Evolutionary conservation across 2,888 invertebrate species (phyloP).

Genomic region (Perdita meconis): DNA sequence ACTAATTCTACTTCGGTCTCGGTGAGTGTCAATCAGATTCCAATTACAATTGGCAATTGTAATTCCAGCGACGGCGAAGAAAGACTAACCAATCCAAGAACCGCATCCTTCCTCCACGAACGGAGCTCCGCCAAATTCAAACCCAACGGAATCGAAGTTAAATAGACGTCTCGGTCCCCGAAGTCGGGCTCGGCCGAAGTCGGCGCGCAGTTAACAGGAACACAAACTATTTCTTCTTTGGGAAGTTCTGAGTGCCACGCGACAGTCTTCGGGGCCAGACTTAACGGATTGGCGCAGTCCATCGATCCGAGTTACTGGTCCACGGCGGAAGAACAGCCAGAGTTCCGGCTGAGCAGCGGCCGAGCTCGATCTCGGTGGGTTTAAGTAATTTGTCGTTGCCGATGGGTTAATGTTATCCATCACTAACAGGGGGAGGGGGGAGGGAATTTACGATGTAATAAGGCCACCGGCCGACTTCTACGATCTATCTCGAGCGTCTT

Average conservation of each 20-base stretch:
- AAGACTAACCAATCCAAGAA: too few species aligned
- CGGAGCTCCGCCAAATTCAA: too few species aligned
- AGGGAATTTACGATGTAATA: slow-evolving; percentile 81
- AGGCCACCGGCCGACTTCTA: slow-evolving; percentile 75
- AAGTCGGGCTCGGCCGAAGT: neutral
- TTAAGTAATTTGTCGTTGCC: slow-evolving; percentile 81
- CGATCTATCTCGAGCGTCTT: slow-evolving; percentile 75
- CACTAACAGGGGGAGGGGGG: too few species aligned
- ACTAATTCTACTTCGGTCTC: too few species aligned
- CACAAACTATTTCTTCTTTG: slow-evolving; percentile 26
- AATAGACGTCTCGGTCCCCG: too few species aligned
- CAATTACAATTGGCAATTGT: too few species aligned
- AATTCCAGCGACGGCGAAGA: too few species aligned
- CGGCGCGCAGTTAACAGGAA: neutral
- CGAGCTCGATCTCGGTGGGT: slow-evolving; percentile 61
- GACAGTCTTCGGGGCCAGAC: slow-evolving; percentile 34
- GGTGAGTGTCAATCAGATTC: too few species aligned
- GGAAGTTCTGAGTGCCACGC: slow-evolving; percentile 17
- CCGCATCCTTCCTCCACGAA: too few species aligned
- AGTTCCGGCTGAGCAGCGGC: slow-evolving; percentile 67
- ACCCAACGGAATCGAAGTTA: too few species aligned
- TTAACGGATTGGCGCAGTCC: slow-evolving; percentile 28
- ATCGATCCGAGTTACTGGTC: slow-evolving; percentile 61
- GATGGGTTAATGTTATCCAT: slow-evolving; percentile 81
- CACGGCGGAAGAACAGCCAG: slow-evolving; percentile 59